Evolutionary conservation across 35 echinoderm and acorn worm genomes (phyloP).

Genomic region (Acanthaster planci): DNA sequence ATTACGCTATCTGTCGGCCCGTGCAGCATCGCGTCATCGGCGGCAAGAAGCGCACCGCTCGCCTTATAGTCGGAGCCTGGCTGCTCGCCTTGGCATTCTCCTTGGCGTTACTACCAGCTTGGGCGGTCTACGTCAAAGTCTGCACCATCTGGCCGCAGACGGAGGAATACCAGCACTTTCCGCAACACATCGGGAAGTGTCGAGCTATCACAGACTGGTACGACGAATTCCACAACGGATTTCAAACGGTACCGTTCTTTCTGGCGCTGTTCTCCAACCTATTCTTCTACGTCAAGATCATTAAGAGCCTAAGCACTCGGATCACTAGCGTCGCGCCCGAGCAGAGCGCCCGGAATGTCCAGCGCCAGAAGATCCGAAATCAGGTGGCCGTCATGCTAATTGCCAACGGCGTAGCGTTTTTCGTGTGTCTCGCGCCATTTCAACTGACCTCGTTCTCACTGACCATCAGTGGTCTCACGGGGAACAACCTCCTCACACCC

Average conservation of each 20-base stretch:
- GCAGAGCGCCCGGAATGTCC: neutral
- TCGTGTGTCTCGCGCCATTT: conserved; percentile 61
- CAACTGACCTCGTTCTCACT: conserved; percentile 38
- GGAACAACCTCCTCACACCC: conserved; percentile 11
- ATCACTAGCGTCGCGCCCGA: neutral
- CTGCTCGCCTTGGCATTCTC: conserved; percentile 4
- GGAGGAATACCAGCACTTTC: conserved; percentile 19
- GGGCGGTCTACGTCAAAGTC: neutral
- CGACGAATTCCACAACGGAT: conserved; percentile 37
- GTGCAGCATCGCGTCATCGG: conserved; percentile 16
- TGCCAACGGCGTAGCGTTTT: conserved; percentile 64
- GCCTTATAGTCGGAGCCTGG: conserved; percentile 3
- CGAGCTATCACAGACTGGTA: conserved; percentile 13
- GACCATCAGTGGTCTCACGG: conserved; percentile 27
- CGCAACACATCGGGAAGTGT: conserved; percentile 13
- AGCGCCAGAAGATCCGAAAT: conserved; percentile 52
- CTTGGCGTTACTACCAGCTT: neutral
- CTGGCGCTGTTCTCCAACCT: conserved; percentile 54
- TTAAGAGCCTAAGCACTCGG: conserved; percentile 31
- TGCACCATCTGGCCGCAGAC: conserved; percentile 22
- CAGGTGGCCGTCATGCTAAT: conserved; percentile 71
- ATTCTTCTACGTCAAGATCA: conserved; percentile 62
- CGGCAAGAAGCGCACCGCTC: conserved; percentile 32
- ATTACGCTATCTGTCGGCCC: conserved; percentile 43
- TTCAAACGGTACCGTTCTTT: conserved; percentile 75